These are phyloP conservation scores for Episyrphus balteatus DNA, from an alignment of 1,140 invertebrate species.

Conservation along the genomic window DNA sequence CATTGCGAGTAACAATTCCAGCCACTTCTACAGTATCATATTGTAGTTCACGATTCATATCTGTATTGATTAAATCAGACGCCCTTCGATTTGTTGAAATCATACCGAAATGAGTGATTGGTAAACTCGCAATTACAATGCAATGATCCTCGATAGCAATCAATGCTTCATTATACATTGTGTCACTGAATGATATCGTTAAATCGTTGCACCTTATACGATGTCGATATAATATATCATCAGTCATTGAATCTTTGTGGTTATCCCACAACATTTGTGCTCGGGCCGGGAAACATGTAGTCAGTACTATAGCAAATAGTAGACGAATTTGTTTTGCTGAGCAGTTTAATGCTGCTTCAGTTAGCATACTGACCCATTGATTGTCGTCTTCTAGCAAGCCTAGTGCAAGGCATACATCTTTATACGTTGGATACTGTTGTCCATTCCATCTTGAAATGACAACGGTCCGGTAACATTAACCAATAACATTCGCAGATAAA, in stretches of 20 bases:
- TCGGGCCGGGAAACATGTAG: constrained; percentile 20
- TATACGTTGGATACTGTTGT: constrained; percentile 15
- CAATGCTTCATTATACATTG: constrained; percentile 24
- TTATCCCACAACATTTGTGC: constrained; percentile 25
- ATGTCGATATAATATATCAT: constrained; percentile 19
- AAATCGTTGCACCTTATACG: constrained; percentile 20
- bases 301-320: no score
- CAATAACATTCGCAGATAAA: no score
- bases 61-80: constrained; percentile 16
- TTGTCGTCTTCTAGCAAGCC: constrained; percentile 33
- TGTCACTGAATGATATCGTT: constrained; percentile 5
- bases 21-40: no score
- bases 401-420: constrained; percentile 20
- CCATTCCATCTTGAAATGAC: constrained; percentile 14
- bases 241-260: constrained; percentile 22
- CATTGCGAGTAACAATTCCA: no score
- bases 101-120: constrained; percentile 21
- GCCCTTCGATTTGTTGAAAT: constrained; percentile 18
- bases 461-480: constrained; percentile 8
- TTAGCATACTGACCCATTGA: constrained; percentile 29
- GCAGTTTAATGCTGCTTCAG: constrained; percentile 22
- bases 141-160: constrained; percentile 28
- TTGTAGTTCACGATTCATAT: constrained; percentile 13
- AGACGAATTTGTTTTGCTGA: no score
- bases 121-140: constrained; percentile 15